Base-by-base conservation (phyloP, 2,888 invertebrate genomes). In the Cenopis cana region DNA sequence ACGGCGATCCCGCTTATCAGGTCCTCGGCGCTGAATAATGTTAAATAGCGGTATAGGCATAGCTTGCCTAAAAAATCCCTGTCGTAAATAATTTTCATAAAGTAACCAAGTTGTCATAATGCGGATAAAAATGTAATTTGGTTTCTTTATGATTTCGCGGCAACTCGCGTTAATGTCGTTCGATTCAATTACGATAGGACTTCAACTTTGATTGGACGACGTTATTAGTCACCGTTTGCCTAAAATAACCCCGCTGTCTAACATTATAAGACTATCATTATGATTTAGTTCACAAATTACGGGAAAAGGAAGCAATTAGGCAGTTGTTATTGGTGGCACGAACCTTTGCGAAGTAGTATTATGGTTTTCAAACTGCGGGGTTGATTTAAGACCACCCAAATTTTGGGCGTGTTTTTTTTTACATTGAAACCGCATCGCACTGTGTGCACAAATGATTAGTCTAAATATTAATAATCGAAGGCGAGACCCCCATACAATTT, bases 141-240 rank as follows among this genome's bases (percentile, higher is more conserved):
- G 56, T 56, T 69, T 46, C 52, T 64, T 64, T 36, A 60, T 12
- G 36, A 55, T 70, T 66, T 49, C 46, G 24, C n/a, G 18, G 52
- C 50, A 41, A 41, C 65, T 67, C 38, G 24, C 55, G 20, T 62
- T 71, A 61, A 71, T 67, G 71, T n/a, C n/a, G n/a, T 67, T 50
- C 60, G 66, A 71, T 71, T 67, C 67, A 71, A 71, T 71, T 61
- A 67, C 67, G 71, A 71, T 71, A 71, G 59, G 59, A 41, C 57
- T 50, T 17, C 56, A n/a, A 59, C 41, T 65, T 70, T 70, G 66
- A 70, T 70, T 70, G 65, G 59, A 54, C 29, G 65, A 54, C 65
- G 64, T 62, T 69, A 57, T 64, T 69, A 52, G 69, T 9, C 11
- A 54, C n/a, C 59, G 33, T 62, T 68, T 41, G 49, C 41, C 62